Evolutionary conservation across 2,888 invertebrate species (phyloP), one percentile per base, ranked within the genome.

Genomic region (Petrolisthes cinctipes): DNA sequence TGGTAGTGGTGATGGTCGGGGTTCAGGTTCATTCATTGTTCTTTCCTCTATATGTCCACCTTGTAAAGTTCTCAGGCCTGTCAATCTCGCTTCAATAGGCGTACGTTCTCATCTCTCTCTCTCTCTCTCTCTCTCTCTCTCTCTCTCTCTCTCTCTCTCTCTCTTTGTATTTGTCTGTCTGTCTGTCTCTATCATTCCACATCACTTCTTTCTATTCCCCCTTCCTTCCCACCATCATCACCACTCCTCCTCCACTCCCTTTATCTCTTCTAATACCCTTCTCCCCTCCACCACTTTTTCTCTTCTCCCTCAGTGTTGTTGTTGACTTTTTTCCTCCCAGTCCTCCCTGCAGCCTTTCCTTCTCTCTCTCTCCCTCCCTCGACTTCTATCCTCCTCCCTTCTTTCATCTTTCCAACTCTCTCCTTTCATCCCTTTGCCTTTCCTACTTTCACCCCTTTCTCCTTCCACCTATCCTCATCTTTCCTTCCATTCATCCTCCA

Each of bases 61-160:
- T 37, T 37, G 37, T 37, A 37, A 37, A 37, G 37, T 37, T 37
- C 37, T 37, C 37, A 37, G 1, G 37, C 37, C 37, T 37, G 37
- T 37, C 37, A 37, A 37, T 37, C 37, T 37, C 37, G 37, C 37
- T 37, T 37, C 37, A 37, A 37, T 37, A 37, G 37, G 37, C 37
- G 2, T 37, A 37, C 37, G 37, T 37, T 5, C 71, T 71, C 71
- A 6, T 71, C 61, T 61, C 61, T 61, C 61, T 73, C 73, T 73
- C 73, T 73, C 73, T 73, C 73, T 73, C 73, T 73, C 73, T 73
- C 73, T 73, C 73, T 73, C 73, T 73, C 73, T 73, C 76, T 76
- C 76, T 76, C 76, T 76, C 76, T 53, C 76, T 76, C 76, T 76
- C 76, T 76, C 76, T 76, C 76, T 76, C 76, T 53, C 76, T 76